Percentiles rank a stretch among this genome's conserved stretches.
Evolutionary conservation across 2,113 vertebrate genomes (phyloP).

Genomic region (Neotoma lepida): DNA sequence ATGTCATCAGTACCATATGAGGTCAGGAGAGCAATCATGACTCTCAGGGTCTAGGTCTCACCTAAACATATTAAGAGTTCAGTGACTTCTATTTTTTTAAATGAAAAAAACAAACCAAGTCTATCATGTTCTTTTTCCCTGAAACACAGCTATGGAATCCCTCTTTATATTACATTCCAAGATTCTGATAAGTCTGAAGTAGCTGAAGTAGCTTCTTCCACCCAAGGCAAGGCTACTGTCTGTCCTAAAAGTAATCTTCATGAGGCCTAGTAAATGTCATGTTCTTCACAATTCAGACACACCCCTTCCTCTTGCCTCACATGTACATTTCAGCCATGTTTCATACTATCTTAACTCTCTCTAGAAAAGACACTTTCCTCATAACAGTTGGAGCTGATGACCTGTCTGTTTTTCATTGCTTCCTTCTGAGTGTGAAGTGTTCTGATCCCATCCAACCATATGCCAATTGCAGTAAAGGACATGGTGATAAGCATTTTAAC

Average conservation of each 20-base stretch:
- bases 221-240: not conserved
- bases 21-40: slow-evolving; percentile 62
- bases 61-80: not conserved
- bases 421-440: slow-evolving; percentile 29
- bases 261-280: not conserved
- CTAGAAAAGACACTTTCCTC: not conserved
- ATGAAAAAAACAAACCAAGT: not conserved
- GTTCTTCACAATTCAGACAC: not conserved
- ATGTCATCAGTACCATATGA: slow-evolving; percentile 60
- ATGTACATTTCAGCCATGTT: not conserved
- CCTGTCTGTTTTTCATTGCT: slow-evolving; percentile 11
- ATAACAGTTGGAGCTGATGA: not conserved
- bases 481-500: slow-evolving; percentile 27
- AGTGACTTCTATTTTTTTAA: slow-evolving; percentile 31
- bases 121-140: not conserved
- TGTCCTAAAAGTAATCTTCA: not conserved
- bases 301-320: not conserved
- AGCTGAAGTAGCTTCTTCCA: not conserved
- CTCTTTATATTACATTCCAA: not conserved
- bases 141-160: not conserved
- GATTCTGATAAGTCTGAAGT: not conserved
- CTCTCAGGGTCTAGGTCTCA: not conserved
- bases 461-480: slow-evolving; percentile 22
- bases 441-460: not conserved
- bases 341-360: not conserved